Evolutionary conservation across 2,888 invertebrate genomes (phyloP).

Genomic region (Spisula subtruncata): DNA sequence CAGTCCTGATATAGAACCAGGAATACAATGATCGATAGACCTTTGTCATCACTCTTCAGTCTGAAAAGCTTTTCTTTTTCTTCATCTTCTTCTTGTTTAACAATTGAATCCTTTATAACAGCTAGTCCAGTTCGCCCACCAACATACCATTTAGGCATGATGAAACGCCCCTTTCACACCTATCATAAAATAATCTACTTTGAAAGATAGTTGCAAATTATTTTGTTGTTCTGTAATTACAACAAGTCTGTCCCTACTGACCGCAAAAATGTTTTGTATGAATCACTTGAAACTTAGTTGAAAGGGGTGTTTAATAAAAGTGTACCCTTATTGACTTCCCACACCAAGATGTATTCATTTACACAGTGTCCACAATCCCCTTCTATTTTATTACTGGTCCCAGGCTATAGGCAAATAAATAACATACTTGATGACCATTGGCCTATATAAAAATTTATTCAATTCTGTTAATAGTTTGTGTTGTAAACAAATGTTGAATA

Average conservation of each 20-base stretch:
- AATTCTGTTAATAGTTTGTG: neutral
- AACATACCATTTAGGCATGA: neutral
- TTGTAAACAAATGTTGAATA: neutral
- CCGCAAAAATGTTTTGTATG: neutral
- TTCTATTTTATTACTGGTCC: neutral
- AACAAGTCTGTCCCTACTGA: neutral
- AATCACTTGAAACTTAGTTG: neutral
- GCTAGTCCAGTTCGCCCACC: too few species aligned
- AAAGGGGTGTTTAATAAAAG: neutral
- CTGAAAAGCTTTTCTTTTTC: too few species aligned
- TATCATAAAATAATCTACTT: neutral
- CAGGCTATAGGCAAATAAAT: slow-evolving; percentile 11
- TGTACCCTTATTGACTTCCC: slow-evolving; percentile 3
- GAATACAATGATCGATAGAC: too few species aligned
- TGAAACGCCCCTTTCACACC: neutral
- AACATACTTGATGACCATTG: slow-evolving; percentile 7
- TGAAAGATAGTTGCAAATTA: neutral
- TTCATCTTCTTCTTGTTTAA: too few species aligned
- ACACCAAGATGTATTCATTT: neutral
- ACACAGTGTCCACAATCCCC: neutral
- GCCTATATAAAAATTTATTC: neutral
- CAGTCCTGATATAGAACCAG: too few species aligned
- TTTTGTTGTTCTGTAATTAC: neutral
- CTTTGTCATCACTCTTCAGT: too few species aligned
- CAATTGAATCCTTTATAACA: too few species aligned